phyloP scores from a whole-genome alignment of 2,797 vertebrate genomes.

The Falco biarmicus region DNA sequence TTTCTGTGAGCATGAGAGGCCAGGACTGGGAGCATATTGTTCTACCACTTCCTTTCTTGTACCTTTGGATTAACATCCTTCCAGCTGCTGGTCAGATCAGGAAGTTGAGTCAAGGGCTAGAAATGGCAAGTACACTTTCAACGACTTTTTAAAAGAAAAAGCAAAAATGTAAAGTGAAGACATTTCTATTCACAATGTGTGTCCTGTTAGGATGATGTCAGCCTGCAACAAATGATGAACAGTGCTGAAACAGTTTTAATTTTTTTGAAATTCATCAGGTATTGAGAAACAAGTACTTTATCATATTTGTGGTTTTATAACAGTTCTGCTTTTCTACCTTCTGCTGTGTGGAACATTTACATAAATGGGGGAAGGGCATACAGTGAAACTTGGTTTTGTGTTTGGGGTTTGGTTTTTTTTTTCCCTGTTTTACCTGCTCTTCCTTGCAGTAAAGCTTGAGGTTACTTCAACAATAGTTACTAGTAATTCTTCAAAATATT shows the following conservation, averaged over 20 bases:
- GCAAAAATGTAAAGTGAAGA: background rate
- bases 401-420: background rate
- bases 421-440: background rate
- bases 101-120: constrained; percentile 6
- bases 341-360: accelerated
- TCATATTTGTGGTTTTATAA: background rate
- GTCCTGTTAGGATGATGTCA: background rate
- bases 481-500: background rate
- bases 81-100: background rate
- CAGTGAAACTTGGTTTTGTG: background rate
- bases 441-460: background rate
- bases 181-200: background rate
- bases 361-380: background rate
- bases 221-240: background rate
- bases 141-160: background rate
- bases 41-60: background rate
- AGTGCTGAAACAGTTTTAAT: background rate
- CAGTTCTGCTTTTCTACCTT: background rate
- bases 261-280: background rate
- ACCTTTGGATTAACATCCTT: background rate
- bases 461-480: background rate
- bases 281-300: background rate
- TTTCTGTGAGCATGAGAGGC: background rate
- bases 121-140: background rate
- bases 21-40: background rate